Evolutionary conservation across 2,113 vertebrate genomes (phyloP).

Genomic region (Seriola dumerili): DNA sequence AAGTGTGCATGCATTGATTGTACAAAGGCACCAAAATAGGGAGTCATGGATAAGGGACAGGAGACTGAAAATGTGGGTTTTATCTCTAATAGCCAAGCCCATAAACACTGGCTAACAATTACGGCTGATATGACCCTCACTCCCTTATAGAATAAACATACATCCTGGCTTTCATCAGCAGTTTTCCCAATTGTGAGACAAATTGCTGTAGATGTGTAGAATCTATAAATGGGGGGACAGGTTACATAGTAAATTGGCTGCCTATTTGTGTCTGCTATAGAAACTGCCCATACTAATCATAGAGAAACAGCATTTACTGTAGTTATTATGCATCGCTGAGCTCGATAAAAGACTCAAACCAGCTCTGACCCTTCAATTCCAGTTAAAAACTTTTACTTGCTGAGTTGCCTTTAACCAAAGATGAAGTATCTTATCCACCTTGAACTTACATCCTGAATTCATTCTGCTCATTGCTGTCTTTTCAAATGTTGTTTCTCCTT

Average conservation of each 20-base stretch:
- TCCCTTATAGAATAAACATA: not conserved
- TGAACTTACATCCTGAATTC: not conserved
- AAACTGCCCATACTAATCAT: too few species aligned
- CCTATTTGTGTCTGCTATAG: not conserved
- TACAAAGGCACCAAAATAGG: conserved; percentile 17
- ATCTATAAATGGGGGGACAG: too few species aligned
- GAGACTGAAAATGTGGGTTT: conserved; percentile 18
- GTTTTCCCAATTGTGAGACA: not conserved
- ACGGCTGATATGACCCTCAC: not conserved
- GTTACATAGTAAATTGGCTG: not conserved
- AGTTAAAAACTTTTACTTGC: too few species aligned
- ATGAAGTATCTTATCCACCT: too few species aligned
- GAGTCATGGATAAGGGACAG: conserved; percentile 20
- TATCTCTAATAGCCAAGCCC: not conserved
- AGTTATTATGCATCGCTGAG: not conserved
- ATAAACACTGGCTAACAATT: not conserved
- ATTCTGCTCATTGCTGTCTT: too few species aligned
- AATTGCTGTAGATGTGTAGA: not conserved
- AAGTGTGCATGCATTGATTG: conserved; percentile 48
- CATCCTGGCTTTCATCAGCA: not conserved
- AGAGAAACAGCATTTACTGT: not conserved
- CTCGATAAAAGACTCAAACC: too few species aligned
- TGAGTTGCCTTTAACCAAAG: too few species aligned
- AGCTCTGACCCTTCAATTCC: too few species aligned
- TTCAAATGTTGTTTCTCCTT: too few species aligned